Evolutionary conservation across 2,113 vertebrate species (phyloP), one percentile per base, ranked within the genome.

Genomic region (Eidolon helvum): DNA sequence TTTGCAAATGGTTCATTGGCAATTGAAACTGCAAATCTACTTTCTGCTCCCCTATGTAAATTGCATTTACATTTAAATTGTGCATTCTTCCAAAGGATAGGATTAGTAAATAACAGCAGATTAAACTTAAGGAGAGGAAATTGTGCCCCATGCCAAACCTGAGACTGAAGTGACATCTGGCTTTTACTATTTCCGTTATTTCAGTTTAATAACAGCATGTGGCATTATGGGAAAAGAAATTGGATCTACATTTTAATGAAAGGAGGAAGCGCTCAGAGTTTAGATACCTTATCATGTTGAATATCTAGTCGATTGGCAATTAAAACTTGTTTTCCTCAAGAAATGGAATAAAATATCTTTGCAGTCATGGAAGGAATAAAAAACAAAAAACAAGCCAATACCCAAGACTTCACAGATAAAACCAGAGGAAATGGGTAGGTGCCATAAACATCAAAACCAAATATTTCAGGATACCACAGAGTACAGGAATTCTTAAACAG

Each of bases 61-160:
- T 97, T 97, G 65, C 97, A 98, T 98, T 97, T 98, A 97, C 97
- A 98, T 98, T 97, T 98, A 98, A 98, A 98, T 98, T 97, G 98
- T 97, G 96, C 92, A 95, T 98, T 97, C 97, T 98, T 98, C 95
- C 74, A 35, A 95, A 98, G 95, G 96, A 95, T 40, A 75, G 90
- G 95, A 90, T 93, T 93, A 82, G 97, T 97, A 98, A 98, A 97
- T 98, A 97, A 97, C 91, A 11, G 75, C 83, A 98, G 97, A 98
- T 98, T 98, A 97, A 94, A 96, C 71, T 85, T 91, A 69, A 93
- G 97, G 88, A 97, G 95, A 98, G 91, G 96, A 98, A 98, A 97
- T 97, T 97, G 95, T 97, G 95, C 87, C 97, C 87, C 84, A 24
- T 18, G 14, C 97, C 97, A 96, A 97, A 98, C 95, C 97, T 96